Conservation (phyloP, 1,140 invertebrate genomes). For the Meloidogyne hapla region DNA sequence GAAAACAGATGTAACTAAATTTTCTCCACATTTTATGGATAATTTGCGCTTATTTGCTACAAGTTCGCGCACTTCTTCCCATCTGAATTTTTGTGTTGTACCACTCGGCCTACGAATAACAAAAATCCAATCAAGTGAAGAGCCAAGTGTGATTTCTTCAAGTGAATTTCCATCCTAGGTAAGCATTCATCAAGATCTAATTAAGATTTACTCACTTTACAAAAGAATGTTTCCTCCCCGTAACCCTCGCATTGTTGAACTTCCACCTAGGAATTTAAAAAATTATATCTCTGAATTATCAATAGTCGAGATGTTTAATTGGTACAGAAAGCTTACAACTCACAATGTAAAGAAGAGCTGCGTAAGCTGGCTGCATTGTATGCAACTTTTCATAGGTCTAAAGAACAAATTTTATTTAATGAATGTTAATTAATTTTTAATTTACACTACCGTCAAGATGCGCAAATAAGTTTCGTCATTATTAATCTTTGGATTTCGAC, state of each 20-base stretch:
- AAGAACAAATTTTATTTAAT: too few relatives aligned
- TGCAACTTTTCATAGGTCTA: constrained; percentile 43
- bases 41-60: constrained; percentile 39
- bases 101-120: constrained; percentile 45
- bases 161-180: constrained; percentile 48
- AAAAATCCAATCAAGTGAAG: constrained; percentile 43
- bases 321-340: not conserved
- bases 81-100: constrained; percentile 39
- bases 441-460: constrained; percentile 9
- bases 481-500: constrained; percentile 38
- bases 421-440: not conserved
- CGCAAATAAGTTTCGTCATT: constrained; percentile 36
- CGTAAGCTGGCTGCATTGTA: constrained; percentile 50
- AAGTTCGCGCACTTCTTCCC: constrained; percentile 52
- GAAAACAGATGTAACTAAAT: constrained; percentile 5
- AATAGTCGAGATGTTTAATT: not conserved
- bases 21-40: constrained; percentile 37
- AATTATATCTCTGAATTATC: not conserved
- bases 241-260: constrained; percentile 54
- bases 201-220: constrained; percentile 28
- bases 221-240: constrained; percentile 47
- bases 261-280: constrained; percentile 23
- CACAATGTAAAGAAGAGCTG: constrained; percentile 52
- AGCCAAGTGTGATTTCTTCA: constrained; percentile 46
- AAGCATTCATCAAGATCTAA: not conserved